Evolutionary conservation across 1,140 invertebrate species (phyloP), one percentile per base, ranked within the genome.

Genomic region (Drosophila baimaii): DNA sequence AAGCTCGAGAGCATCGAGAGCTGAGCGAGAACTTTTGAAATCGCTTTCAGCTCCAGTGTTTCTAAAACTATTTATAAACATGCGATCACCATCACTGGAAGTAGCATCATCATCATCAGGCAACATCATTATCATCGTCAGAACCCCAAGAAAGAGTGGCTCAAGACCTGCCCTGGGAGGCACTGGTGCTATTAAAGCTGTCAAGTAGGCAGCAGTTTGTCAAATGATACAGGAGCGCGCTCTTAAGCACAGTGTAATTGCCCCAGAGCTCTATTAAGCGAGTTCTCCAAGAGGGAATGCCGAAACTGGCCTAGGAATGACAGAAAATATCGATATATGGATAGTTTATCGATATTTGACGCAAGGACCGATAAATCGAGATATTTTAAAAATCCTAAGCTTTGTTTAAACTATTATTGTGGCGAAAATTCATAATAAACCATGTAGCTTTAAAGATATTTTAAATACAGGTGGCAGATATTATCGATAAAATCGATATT

Each of bases 21-120:
- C 41, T 33, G 33, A 52, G 49, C 46, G 76, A 78, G 75, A 86
- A 68, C 74, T 73, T 83, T 66, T 71, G 61, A 83, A 86, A 73
- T 86, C 76, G 83, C 81, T 83, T 83, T 83, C 63, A 58, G 27
- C 76, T 76, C 78, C 62, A 71, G 63, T 56, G 58, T 79, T 77
- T 66, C 41, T 65, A 52, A 63, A 29, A 81, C 85, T 89, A 89
- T 89, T 89, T 89, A 81, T 89, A 89, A 89, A 79, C 77, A 89
- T 89, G 84, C 77, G 77, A 84, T 89, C 84, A 88, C 74, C 83
- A 62, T 47, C 43, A 41, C 23, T 43, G 29, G 35, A 8, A 66
- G 43, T 15, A 49, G 17, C 68, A 54, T 47, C 63, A 76, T 29
- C 71, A 81, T 41, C 13, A 56, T 23, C 15, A 17, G 51, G 3